Evolutionary conservation across 2,113 vertebrate genomes (phyloP), one percentile per base, ranked within the genome.

Genomic region (Larimichthys crocea): DNA sequence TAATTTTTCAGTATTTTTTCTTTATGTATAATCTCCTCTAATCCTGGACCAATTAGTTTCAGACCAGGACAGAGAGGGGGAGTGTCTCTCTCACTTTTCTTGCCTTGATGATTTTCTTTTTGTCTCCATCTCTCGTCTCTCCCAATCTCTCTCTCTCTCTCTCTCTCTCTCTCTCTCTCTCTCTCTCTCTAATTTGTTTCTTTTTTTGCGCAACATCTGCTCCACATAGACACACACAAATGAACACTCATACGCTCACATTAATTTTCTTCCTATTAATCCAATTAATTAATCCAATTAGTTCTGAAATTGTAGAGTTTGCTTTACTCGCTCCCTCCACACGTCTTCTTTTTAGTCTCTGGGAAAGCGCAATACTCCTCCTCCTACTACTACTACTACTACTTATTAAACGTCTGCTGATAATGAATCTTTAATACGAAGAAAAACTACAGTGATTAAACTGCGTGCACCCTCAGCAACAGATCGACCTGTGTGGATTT

Each of bases 41-140:
- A 93, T 93, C 91, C 92, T 86, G 86, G 82, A 89, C 89, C 89
- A 93, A 93, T 93, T 92, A 90, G 87, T 92, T 90, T 92, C 88
- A 91, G 85, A 82, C 80, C 74, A 71, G 85, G 83, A 92, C 73
- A 56, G 84, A 87, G 80, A 88, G 35, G 66, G 85, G 49, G 59
- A 77, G 61, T 49, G 22, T 77, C 72, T 79, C 46, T 5, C 59
- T 76, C 56, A 49, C 55, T 80, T 16, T 59, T 69, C 59, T 80
- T 70, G 31, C 76, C 65, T 71, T 55, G 46, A 68, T 68, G 66
- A 67, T 85, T 84, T 84, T 71, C 35, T 76, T 56, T 61, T 61
- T 68, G 29, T 75, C 63, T 63, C 53, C 29, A 14, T 24, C 48
- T 16, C n/a, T 35, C n/a, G 20, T n/a, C 29, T 26, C 22, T 31